Base-by-base conservation (phyloP, 2,797 vertebrate species). In the Loris lydekkerianus region DNA sequence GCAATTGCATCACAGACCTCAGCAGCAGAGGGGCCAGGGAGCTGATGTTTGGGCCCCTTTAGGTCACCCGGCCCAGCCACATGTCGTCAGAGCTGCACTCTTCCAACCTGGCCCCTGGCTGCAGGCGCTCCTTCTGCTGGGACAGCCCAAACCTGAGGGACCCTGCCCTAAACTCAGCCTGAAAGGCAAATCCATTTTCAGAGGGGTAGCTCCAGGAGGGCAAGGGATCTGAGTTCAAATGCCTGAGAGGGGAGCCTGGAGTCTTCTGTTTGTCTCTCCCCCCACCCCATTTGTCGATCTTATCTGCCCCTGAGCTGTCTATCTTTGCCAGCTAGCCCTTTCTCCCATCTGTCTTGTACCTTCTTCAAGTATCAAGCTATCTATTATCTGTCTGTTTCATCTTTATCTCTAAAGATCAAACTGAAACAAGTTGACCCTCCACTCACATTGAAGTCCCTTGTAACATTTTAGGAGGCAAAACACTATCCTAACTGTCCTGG, bases 401-500 rank as follows among this genome's bases (percentile, higher is more conserved):
- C 89, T 93, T 92, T 58, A 92, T 96, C 78, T 85, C 92, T 14
- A 29, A 60, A 46, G 75, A 93, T 91, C 15, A 18, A 81, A 94
- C 69, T 61, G 91, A 93, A 81, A 93, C 90, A 63, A 97, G 94
- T 84, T 95, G 96, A 97, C 92, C 90, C 89, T 96, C 78, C 82
- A 25, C 40, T 97, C 77, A 34, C 85, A 37, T 61, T 63, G 46
- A 97, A 95, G 95, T 97, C 97, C 95, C 97, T 93, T 96, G 78
- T 82, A 95, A 97, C 97, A 98, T 98, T 98, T 98, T 49, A 98
- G 98, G 97, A 96, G 63, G 89, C 97, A 97, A 98, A 94, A 29
- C 97, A 98, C 97, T 98, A 98, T 97, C 98, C 98, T 98, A 98
- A 98, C 98, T 98, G 49, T 53, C 96, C 97, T 94, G 96, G 95